Base-by-base conservation (phyloP, 92 coral and sea anemone species). In the Nematostella vectensis region DNA sequence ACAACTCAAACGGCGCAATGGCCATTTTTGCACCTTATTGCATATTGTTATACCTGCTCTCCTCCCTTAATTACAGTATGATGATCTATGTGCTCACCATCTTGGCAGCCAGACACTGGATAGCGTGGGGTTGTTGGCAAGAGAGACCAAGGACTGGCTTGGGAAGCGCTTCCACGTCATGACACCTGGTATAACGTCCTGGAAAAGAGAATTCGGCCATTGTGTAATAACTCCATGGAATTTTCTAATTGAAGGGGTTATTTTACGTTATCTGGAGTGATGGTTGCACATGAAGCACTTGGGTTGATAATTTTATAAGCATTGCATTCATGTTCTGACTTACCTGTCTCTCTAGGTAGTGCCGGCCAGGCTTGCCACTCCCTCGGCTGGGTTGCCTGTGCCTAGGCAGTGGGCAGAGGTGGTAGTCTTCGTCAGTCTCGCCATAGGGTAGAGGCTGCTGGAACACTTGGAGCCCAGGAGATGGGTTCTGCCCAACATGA, bases 131-230 rank as follows among this genome's bases (percentile, higher is more conserved):
- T 63, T 69, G 56, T 82, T 76, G 52, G 75, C 79, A 71, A 83
- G 61, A 39, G 89, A 71, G 37, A 87, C 96, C 42, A 91, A 77
- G 47, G 93, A 70, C 48, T 91, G 98, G 61, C 98, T 85, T 25
- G 98, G 93, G 64, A 91, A 91, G 57, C 98, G 72, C 49, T 91
- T 91, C 98, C 98, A 91, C 61, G 98, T 91, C 98, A 91, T 91
- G 9, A 91, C 82, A 9, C 98, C 95, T 38, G 98, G 95, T 55
- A 91, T 91, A 29, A 91, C 95, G 53, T 91, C 96, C 98, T 91
- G 47, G 15, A 43, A 63, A 31, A 10, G 15, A n/a, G n/a, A n/a
- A n/a, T n/a, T n/a, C n/a, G n/a, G n/a, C n/a, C n/a, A n/a, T n/a
- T n/a, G n/a, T n/a, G n/a, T n/a, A n/a, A n/a, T n/a, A n/a, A n/a